These are phyloP conservation scores for Myopa tessellatipennis DNA, from an alignment of 2,888 invertebrate species.

Conservation along the genomic window DNA sequence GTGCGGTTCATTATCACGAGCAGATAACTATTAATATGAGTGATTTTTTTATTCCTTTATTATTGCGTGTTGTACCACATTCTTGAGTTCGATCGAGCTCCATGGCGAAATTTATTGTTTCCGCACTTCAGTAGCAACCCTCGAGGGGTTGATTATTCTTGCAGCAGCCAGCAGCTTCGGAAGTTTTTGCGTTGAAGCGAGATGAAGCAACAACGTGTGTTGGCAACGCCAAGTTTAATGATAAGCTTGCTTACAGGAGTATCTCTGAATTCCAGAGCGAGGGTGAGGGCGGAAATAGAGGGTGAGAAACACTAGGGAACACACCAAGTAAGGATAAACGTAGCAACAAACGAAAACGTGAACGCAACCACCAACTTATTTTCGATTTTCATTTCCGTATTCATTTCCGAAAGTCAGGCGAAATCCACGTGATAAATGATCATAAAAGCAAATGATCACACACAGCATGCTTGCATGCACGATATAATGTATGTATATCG, in stretches of 20 bases:
- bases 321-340: too few relatives aligned
- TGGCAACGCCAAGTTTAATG: slow-evolving; percentile 7
- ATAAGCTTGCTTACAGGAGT: neutral
- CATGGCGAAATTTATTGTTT: neutral
- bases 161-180: too few relatives aligned
- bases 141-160: neutral
- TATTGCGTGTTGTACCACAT: neutral
- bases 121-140: neutral
- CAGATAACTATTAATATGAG: neutral
- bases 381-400: slow-evolving; percentile 3
- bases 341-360: too few relatives aligned
- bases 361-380: neutral
- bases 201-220: neutral
- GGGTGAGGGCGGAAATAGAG: too few relatives aligned
- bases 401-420: neutral
- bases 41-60: neutral
- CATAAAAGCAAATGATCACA: neutral
- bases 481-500: too few relatives aligned
- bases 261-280: too few relatives aligned
- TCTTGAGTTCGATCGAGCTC: neutral
- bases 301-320: too few relatives aligned
- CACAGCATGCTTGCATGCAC: too few relatives aligned
- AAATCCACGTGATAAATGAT: neutral
- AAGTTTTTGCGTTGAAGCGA: neutral
- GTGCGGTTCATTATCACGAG: neutral